These are phyloP conservation scores for Vidua chalybeata DNA, from an alignment of 2,113 vertebrate species.

Conservation along the genomic window DNA sequence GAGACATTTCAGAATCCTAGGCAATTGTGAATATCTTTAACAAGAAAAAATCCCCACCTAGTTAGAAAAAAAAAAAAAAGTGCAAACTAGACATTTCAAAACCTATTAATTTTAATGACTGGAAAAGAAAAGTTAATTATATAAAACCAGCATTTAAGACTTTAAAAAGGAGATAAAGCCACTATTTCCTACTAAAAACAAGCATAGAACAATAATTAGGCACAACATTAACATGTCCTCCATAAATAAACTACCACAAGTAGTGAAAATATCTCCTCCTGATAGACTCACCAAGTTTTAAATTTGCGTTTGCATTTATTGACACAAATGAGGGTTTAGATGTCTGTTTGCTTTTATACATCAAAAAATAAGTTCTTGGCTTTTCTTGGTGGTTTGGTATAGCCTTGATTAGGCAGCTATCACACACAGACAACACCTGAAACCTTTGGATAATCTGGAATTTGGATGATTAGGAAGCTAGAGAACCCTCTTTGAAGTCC, in stretches of 20 bases:
- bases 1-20: not conserved
- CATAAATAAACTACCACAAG: constrained; percentile 21
- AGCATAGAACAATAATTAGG: not conserved
- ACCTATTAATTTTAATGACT: not conserved
- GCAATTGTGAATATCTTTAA: not conserved
- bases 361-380: not conserved
- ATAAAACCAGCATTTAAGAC: not conserved
- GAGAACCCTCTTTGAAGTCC: not conserved
- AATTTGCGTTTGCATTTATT: constrained; percentile 20
- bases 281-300: not conserved
- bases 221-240: not conserved
- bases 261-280: not conserved
- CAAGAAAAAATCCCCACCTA: not conserved
- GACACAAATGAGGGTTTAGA: constrained; percentile 12
- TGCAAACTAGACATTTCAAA: not conserved
- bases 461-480: not conserved
- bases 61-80: not conserved
- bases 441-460: not conserved
- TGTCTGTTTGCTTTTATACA: not conserved
- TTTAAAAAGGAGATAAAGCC: not conserved
- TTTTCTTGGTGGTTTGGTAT: not conserved
- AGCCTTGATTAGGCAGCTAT: not conserved
- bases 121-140: not conserved
- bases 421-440: not conserved
- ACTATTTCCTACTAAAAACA: not conserved